phyloP scores from a whole-genome alignment of 1,140 invertebrate genomes.

The Pinna nobilis region DNA sequence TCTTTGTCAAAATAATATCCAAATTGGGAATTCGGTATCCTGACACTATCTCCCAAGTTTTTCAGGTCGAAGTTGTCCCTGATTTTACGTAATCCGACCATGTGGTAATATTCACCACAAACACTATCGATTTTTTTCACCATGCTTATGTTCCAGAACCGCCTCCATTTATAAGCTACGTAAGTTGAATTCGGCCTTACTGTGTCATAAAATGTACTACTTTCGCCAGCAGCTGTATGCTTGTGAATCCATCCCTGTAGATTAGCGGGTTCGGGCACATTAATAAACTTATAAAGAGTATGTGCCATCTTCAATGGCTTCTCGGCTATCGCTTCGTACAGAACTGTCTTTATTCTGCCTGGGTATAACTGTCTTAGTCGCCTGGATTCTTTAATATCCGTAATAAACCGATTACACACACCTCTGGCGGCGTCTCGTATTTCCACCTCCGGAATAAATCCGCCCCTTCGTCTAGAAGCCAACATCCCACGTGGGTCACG shows the following conservation, averaged over 20 bases:
- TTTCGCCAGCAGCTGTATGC: slow-evolving; percentile 19
- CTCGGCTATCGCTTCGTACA: slow-evolving; percentile 34
- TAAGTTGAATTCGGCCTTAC: slow-evolving; percentile 23
- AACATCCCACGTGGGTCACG: slow-evolving; percentile 41
- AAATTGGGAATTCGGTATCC: too few relatives aligned
- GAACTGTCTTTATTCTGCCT: slow-evolving; percentile 23
- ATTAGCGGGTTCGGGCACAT: slow-evolving; percentile 1
- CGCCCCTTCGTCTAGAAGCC: slow-evolving; percentile 20
- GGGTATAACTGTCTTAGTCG: slow-evolving; percentile 21
- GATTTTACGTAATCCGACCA: not conserved
- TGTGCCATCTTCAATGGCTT: slow-evolving; percentile 16
- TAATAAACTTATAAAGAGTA: slow-evolving; percentile 27
- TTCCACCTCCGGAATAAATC: slow-evolving; percentile 10
- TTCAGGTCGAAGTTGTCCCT: not conserved
- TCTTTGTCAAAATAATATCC: too few relatives aligned
- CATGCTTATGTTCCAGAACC: not conserved
- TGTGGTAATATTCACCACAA: not conserved
- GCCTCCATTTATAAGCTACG: slow-evolving; percentile 26
- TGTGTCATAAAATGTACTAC: slow-evolving; percentile 22
- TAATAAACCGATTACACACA: slow-evolving; percentile 18
- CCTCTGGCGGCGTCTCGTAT: not conserved
- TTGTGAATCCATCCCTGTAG: slow-evolving; percentile 24
- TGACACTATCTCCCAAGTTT: not conserved
- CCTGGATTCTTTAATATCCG: slow-evolving; percentile 1
- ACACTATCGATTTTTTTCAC: slow-evolving; percentile 21